Percentiles rank a stretch among this genome's conserved stretches.
phyloP scores from a whole-genome alignment of 2,113 vertebrate species.

The Zosterops japonicus region DNA sequence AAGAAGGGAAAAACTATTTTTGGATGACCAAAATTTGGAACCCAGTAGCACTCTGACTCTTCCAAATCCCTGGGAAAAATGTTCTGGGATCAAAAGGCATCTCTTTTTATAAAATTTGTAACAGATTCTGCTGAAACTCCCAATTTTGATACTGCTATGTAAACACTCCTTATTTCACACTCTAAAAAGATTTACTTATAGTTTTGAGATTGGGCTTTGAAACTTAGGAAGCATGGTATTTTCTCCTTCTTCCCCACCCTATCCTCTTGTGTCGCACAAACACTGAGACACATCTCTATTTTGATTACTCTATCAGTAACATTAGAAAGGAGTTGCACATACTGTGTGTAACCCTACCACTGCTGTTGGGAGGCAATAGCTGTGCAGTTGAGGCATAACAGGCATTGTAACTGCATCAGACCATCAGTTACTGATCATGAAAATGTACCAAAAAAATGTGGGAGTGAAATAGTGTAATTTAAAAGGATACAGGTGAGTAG shows the following conservation, averaged over 20 bases:
- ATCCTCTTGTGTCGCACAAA: background rate
- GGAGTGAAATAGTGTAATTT: background rate
- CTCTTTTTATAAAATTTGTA: background rate
- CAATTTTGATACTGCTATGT: background rate
- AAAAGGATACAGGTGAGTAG: background rate
- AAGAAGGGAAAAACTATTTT: background rate
- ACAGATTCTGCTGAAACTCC: background rate
- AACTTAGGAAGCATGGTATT: background rate
- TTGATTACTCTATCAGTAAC: background rate
- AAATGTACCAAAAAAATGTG: background rate
- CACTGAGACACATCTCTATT: background rate
- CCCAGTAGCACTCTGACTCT: background rate
- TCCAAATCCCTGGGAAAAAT: background rate
- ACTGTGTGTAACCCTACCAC: background rate
- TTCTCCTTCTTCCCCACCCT: background rate
- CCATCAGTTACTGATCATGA: background rate
- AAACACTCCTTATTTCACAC: background rate
- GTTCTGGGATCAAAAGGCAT: background rate
- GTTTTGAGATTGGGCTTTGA: background rate
- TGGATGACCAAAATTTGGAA: background rate
- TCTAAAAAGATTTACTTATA: background rate
- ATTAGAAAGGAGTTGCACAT: background rate
- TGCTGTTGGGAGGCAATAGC: background rate
- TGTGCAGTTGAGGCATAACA: background rate
- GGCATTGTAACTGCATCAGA: background rate